Conservation (phyloP, 1,140 invertebrate species). For the Hormaphis cornu region DNA sequence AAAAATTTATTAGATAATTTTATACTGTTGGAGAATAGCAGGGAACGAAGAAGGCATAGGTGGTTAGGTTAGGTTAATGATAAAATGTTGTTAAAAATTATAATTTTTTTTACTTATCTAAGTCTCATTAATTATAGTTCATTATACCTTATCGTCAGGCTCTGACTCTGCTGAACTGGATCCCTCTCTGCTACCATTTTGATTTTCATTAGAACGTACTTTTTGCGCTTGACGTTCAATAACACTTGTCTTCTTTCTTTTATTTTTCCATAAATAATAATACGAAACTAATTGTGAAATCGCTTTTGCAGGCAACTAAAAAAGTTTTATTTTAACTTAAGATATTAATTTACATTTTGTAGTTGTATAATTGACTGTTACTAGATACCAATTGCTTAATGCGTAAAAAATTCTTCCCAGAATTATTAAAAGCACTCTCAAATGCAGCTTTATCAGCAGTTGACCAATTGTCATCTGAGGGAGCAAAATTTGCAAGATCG, state of each 20-base stretch:
- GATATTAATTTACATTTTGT: not conserved
- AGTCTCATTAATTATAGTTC: too few relatives aligned
- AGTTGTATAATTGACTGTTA: conserved; percentile 10
- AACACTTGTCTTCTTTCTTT: conserved; percentile 75
- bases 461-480: conserved; percentile 96
- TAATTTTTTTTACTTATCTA: too few relatives aligned
- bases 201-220: conserved; percentile 53
- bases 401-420: conserved; percentile 95
- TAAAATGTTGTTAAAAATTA: too few relatives aligned
- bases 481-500: conserved; percentile 93
- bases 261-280: conserved; percentile 98
- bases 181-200: conserved; percentile 56
- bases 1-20: too few relatives aligned
- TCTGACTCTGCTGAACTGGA: conserved; percentile 79
- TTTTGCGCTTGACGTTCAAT: conserved; percentile 81
- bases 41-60: too few relatives aligned
- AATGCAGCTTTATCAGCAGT: conserved; percentile 96
- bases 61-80: too few relatives aligned
- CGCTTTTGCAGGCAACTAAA: conserved; percentile 86
- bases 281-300: conserved; percentile 94
- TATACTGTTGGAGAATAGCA: too few relatives aligned
- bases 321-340: too few relatives aligned
- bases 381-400: conserved; percentile 88
- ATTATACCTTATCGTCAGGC: conserved; percentile 79
- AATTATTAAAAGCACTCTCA: conserved; percentile 95